phyloP scores from a whole-genome alignment of 2,888 invertebrate species.

The Ornithoptera priamus region DNA sequence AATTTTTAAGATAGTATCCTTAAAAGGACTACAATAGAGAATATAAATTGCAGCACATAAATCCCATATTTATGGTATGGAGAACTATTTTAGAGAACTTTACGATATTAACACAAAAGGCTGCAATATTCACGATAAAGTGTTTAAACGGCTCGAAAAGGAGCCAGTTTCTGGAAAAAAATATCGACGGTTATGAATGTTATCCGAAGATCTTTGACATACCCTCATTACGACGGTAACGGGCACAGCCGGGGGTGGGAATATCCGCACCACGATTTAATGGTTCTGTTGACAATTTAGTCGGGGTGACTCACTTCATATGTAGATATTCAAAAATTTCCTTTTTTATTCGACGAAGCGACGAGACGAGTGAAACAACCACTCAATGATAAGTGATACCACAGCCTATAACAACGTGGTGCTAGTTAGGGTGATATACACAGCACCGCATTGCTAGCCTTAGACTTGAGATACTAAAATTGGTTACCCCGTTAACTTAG shows the following conservation, averaged over 20 bases:
- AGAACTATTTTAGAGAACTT: background rate
- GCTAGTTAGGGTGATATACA: no score
- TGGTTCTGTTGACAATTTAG: background rate
- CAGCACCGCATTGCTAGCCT: no score
- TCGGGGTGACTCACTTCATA: no score
- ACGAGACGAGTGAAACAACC: no score
- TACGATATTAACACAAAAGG: background rate
- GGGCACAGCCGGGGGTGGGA: constrained; percentile 61
- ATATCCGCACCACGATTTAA: constrained; percentile 52
- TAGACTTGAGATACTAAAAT: no score
- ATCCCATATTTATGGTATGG: background rate
- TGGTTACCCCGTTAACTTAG: no score
- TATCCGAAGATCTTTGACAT: constrained; percentile 46
- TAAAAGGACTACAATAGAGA: background rate
- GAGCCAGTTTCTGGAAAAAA: constrained; percentile 29
- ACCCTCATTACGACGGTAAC: constrained; percentile 56
- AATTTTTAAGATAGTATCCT: background rate
- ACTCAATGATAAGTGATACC: no score
- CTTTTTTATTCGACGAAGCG: no score
- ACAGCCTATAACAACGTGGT: no score
- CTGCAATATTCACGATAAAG: constrained; percentile 20
- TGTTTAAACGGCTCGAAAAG: constrained; percentile 11
- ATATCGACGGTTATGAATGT: constrained; percentile 45
- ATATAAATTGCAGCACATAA: constrained; percentile 1
- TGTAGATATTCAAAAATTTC: no score